Base-by-base conservation (phyloP, 35 echinoderm and acorn worm genomes). In the Apostichopus japonicus region DNA sequence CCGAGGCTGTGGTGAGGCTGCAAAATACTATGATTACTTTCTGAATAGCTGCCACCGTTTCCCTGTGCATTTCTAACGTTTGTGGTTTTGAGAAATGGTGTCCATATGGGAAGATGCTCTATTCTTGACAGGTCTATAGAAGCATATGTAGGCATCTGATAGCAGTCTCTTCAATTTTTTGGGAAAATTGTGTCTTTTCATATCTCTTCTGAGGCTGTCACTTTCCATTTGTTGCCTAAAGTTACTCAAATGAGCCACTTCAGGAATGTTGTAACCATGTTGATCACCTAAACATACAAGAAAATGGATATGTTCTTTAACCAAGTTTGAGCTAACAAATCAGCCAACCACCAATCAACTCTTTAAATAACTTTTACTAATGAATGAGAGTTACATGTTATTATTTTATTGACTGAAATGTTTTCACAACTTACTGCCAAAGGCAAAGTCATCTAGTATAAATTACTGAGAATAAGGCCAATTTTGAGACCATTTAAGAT, bases 201-300 rank as follows among this genome's bases (percentile, higher is more conserved):
- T 10, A 79, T 79, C 27, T 79, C 2, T 7, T 79, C 27, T 44
- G n/a, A 79, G 27, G 22, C 27, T 44, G 9, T 79, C 77, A 22
- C n/a, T 79, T 79, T 79, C 27, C 77, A 79, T 79, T 24, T 79
- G 10, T 10, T 79, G 15, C 23, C 21, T 79, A 10, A 79, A 79
- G 10, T 79, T 23, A 0, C 11, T 79, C 27, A 79, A 11, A 44
- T 79, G 77, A 79, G 22, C 10, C 77, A 79, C 77, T 79, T 79
- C 77, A 44, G 77, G 77, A 79, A 79, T 44, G 27, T 79, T 79
- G 77, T 24, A 79, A 44, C 77, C 77, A 79, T 79, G 77, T 44
- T 79, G 77, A 23, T 79, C 77, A 23, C 77, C 77, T 79, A 44
- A 1, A 79, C 2, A 23, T 19, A 67, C 11, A 67, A 67, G 11